A percentile compares a stretch with the other conserved stretches of the same genome.
These are phyloP conservation scores for Anagyrus pseudococci DNA, from an alignment of 2,888 invertebrate species.

Conservation along the genomic window DNA sequence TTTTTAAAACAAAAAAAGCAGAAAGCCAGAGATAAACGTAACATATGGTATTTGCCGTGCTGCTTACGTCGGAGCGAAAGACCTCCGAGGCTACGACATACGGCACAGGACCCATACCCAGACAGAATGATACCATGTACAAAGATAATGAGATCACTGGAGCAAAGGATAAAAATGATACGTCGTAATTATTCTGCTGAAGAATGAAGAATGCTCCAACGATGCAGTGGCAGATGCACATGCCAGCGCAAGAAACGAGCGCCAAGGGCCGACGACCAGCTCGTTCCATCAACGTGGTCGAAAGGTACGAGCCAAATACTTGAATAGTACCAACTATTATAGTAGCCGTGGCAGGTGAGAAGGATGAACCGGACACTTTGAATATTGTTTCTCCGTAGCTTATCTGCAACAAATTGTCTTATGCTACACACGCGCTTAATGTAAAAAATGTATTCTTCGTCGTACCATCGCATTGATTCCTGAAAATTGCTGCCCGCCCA, in stretches of 20 bases:
- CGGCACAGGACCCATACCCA: slow-evolving; percentile 65
- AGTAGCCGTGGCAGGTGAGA: slow-evolving; percentile 65
- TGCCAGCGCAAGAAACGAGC: slow-evolving; percentile 59
- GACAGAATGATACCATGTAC: slow-evolving; percentile 64
- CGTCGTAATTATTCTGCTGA: slow-evolving; percentile 44
- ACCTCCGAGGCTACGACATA: slow-evolving; percentile 65
- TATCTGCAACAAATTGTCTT: slow-evolving; percentile 53
- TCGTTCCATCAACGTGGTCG: slow-evolving; percentile 66
- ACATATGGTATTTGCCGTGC: slow-evolving; percentile 47
- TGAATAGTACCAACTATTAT: slow-evolving; percentile 69
- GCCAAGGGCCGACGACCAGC: slow-evolving; percentile 67
- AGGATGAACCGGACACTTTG: slow-evolving; percentile 63
- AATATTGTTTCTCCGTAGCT: slow-evolving; percentile 66
- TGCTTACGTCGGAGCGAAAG: slow-evolving; percentile 56
- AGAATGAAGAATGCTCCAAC: slow-evolving; percentile 57
- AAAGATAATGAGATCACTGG: slow-evolving; percentile 64
- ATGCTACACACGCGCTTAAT: no score
- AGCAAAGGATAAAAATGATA: slow-evolving; percentile 62
- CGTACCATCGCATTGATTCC: slow-evolving; percentile 62
- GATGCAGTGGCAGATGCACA: slow-evolving; percentile 52
- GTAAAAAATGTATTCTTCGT: no score
- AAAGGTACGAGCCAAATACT: slow-evolving; percentile 62
- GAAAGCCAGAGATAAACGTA: slow-evolving; percentile 48
- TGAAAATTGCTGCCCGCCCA: slow-evolving; percentile 61
- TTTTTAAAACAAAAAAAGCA: slow-evolving; percentile 51